These are phyloP conservation scores for Rhinichthys klamathensis DNA, from an alignment of 2,113 vertebrate species.

Conservation along the genomic window DNA sequence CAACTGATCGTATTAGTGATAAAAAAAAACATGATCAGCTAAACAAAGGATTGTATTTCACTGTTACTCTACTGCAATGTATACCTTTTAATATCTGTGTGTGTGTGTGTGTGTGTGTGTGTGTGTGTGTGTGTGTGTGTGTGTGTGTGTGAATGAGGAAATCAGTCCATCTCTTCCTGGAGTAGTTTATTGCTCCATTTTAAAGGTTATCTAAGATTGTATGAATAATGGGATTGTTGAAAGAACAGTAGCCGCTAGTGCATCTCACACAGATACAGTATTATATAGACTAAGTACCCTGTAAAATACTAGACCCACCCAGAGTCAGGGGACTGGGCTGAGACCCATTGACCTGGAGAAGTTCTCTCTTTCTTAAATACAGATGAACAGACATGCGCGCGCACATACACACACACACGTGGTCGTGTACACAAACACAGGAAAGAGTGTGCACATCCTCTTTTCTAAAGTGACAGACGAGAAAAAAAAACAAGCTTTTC, in stretches of 20 bases:
- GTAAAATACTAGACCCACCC: conserved; percentile 28
- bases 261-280: not conserved
- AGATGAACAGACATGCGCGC: not conserved
- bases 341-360: not conserved
- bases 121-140: too few relatives aligned
- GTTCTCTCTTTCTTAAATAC: not conserved
- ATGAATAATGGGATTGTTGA: conserved; percentile 26
- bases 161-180: conserved; percentile 35
- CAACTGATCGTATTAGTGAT: not conserved
- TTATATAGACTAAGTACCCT: conserved; percentile 9
- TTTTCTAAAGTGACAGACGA: not conserved
- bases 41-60: not conserved
- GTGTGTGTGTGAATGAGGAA: conserved; percentile 32
- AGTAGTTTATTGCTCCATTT: conserved; percentile 1
- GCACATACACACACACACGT: not conserved
- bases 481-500: not conserved
- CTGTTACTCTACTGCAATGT: not conserved
- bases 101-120: too few relatives aligned
- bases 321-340: conserved; percentile 10
- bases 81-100: not conserved
- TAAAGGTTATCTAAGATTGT: conserved; percentile 35
- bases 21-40: not conserved
- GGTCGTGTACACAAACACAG: conserved; percentile 9
- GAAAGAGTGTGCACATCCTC: conserved; percentile 17
- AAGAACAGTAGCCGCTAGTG: not conserved